Base-by-base conservation (phyloP, 2,797 vertebrate species). In the Hippopotamyrus pictus region DNA sequence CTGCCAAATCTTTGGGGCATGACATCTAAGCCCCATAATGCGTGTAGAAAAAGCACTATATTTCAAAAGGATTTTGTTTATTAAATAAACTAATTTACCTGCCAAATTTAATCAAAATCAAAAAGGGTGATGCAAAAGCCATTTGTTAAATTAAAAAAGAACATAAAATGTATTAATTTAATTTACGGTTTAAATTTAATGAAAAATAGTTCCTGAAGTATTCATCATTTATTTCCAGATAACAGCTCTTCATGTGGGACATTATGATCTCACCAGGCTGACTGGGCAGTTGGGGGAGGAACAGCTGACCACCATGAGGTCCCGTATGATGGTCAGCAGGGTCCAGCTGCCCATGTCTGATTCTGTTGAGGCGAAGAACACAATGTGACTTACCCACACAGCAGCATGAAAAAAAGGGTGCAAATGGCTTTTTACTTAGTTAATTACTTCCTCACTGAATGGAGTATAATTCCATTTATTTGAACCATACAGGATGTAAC, bases 241-340 rank as follows among this genome's bases (percentile, higher is more conserved):
- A 73, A 14, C 65, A 73, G 65, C 29, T 73, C 29, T 37, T 73
- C 65, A 79, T 79, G 37, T 79, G 5, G 37, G 73, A 44, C 73
- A 37, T 19, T 6, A 54, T 48, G 65, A n/a, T 33, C 94, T 93
- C 96, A 99, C 99, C 97, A 99, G 94, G 44, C 92, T 94, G 0
- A 97, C 96, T 3, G 99, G 98, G 51, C 95, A 95, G 94, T 93
- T 97, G 50, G 98, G 98, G 0, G 97, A 97, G 41, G 97, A 99
- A 92, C 97, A 99, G 91, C 94, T 96, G 91, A 95, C 97, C 91
- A 99, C 97, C 95, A 99, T 95, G 89, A 99, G 94, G 93, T 99
- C 97, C 89, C 94, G 94, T 90, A 97, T 94, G 5, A 99, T 94
- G 89, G 96, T 97, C 91, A 99, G 96, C 90, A 99, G 93, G 89